Percentiles rank a stretch among this genome's conserved stretches.
Evolutionary conservation across 2,888 invertebrate species (phyloP).

Genomic region (Laothoe populi): DNA sequence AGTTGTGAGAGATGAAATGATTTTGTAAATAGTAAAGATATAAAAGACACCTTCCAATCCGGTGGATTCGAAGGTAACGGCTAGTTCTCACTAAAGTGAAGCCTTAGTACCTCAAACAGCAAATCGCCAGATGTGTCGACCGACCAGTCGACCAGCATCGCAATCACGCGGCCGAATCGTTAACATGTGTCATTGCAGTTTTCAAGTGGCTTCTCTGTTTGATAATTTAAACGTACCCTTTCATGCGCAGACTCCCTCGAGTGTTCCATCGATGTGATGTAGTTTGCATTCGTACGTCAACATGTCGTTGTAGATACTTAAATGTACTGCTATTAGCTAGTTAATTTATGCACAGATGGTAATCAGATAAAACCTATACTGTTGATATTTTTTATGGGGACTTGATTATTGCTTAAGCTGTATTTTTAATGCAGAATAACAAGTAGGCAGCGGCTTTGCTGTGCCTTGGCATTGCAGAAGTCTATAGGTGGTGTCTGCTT

Average conservation of each 20-base stretch:
- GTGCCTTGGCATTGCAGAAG: too few relatives aligned
- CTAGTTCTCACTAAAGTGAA: neutral
- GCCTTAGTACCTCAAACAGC: too few relatives aligned
- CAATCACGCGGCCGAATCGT: constrained; percentile 52
- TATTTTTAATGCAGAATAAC: neutral
- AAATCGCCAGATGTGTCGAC: neutral
- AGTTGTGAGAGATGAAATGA: too few relatives aligned
- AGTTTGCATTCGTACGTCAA: constrained; percentile 48
- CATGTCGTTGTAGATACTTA: neutral
- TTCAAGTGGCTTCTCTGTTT: constrained; percentile 78
- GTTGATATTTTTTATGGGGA: neutral
- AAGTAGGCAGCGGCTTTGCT: too few relatives aligned
- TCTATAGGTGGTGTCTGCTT: too few relatives aligned
- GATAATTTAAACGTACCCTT: constrained; percentile 76
- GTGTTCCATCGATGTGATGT: constrained; percentile 43
- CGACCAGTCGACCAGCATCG: constrained; percentile 4
- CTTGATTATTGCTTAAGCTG: neutral
- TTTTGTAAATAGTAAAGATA: too few relatives aligned
- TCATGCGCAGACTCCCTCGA: constrained; percentile 39
- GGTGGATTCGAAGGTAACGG: too few relatives aligned
- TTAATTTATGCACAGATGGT: neutral
- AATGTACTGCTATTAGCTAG: neutral
- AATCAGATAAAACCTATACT: neutral
- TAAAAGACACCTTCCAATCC: too few relatives aligned
- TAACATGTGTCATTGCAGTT: constrained; percentile 82